These are phyloP conservation scores for Sphaerodactylus townsendi DNA, from an alignment of 2,113 vertebrate genomes.

Conservation along the genomic window DNA sequence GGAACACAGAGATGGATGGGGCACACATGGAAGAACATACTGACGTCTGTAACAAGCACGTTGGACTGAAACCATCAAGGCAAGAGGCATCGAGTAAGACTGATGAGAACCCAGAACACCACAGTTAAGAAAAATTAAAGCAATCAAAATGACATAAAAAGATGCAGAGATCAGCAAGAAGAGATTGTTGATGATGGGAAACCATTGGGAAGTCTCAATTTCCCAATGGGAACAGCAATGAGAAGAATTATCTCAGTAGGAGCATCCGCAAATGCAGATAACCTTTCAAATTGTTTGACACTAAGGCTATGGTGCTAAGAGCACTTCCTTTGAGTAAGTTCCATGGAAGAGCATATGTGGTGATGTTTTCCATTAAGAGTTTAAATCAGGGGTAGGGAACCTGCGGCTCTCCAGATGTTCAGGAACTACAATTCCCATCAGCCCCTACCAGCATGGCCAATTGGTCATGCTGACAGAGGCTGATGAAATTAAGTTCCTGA, in stretches of 20 bases:
- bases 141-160: neutral
- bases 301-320: neutral
- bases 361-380: too few species aligned
- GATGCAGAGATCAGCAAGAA: neutral
- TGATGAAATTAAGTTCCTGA: too few species aligned
- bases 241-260: neutral
- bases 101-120: constrained; percentile 1
- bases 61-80: neutral
- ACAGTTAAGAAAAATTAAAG: constrained; percentile 2
- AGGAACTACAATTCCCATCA: too few species aligned
- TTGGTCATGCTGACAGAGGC: too few species aligned
- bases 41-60: neutral
- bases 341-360: too few species aligned
- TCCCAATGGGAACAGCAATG: neutral
- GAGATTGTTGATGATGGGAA: neutral
- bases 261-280: neutral
- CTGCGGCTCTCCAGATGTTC: too few species aligned
- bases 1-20: constrained; percentile 15
- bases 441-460: too few species aligned
- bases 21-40: constrained; percentile 6
- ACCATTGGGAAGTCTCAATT: neutral
- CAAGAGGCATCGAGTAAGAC: constrained; percentile 3
- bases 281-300: neutral
- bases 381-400: too few species aligned
- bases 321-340: too few species aligned